Evolutionary conservation across 2,113 vertebrate genomes (phyloP), one percentile per base, ranked within the genome.

Genomic region (Prionailurus bengalensis): DNA sequence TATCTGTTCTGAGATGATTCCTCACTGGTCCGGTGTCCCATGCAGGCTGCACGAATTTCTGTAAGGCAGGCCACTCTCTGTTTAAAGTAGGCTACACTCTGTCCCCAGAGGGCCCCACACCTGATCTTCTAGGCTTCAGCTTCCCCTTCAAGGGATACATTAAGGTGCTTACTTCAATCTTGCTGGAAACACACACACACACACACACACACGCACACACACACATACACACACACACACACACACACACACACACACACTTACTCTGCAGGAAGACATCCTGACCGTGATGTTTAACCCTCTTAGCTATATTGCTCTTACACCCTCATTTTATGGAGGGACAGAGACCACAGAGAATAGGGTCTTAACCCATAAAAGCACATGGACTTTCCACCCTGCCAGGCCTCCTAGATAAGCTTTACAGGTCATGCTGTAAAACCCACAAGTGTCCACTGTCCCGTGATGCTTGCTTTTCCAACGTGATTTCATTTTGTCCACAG

Each of bases 321-420:
- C 1, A 48, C 21, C 39, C 7, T 27, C 16, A 13, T 74, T 80
- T 83, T 70, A 63, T 48, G 25, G 33, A 90, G n/a, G 81, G 88
- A 45, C 78, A 88, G 93, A 94, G 71, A 79, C 45, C 66, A n/a
- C 42, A 76, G 84, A 91, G 42, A 94, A 58, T 53, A 48, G 79
- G 33, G 48, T 63, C 53, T 51, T 70, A 25, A 5, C n/a, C 68
- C n/a, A 0, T 39, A 21, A 68, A 1, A 81, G n/a, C 31, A 74
- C 17, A 0, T 42, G 25, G 63, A 23, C 65, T 63, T 83, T 36
- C n/a, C 29, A 45, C 16, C 29, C 39, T 21, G 31, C 53, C 53
- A 55, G 33, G 19, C 9, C 10, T 70, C 15, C 0, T 55, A 10
- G 63, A 61, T 42, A 55, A 90, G 33, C 33, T 19, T 48, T 84